A percentile compares a stretch with the other conserved stretches of the same genome.
Conservation (phyloP, 2,113 vertebrate genomes). For the Callaeas wilsoni region DNA sequence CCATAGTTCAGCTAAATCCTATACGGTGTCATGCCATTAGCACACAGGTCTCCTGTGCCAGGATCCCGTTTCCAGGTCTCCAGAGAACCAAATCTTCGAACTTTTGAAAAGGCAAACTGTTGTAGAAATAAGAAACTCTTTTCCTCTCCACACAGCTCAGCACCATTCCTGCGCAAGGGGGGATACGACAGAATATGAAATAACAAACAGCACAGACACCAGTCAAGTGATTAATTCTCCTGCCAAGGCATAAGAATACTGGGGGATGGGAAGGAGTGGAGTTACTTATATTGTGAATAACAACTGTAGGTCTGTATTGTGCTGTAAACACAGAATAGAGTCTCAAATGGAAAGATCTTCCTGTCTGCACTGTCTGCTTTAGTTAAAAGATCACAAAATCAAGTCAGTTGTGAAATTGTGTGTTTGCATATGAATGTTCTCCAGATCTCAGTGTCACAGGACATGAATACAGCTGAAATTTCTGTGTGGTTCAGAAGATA, state of each 20-base stretch:
- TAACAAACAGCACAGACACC: not conserved
- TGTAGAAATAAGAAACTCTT: not conserved
- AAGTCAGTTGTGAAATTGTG: not conserved
- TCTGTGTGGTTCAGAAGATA: not conserved
- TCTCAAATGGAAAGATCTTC: not conserved
- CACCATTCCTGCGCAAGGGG: not conserved
- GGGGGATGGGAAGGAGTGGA: not conserved
- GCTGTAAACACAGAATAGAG: not conserved
- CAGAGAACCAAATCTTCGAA: not conserved
- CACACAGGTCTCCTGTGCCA: not conserved
- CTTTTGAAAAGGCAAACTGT: not conserved
- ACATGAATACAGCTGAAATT: not conserved
- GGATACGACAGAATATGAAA: not conserved
- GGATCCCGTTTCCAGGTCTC: not conserved
- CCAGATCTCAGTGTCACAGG: not conserved
- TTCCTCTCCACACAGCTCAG: not conserved
- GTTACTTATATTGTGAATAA: not conserved
- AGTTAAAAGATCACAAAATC: not conserved
- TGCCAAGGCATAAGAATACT: not conserved
- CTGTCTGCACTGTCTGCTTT: not conserved
- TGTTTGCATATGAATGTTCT: not conserved
- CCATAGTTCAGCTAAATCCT: not conserved
- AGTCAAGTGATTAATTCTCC: not conserved
- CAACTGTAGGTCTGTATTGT: not conserved
- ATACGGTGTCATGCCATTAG: not conserved